Evolutionary conservation across 1,140 invertebrate species (phyloP), one percentile per base, ranked within the genome.

Genomic region (Ditylenchus dipsaci): DNA sequence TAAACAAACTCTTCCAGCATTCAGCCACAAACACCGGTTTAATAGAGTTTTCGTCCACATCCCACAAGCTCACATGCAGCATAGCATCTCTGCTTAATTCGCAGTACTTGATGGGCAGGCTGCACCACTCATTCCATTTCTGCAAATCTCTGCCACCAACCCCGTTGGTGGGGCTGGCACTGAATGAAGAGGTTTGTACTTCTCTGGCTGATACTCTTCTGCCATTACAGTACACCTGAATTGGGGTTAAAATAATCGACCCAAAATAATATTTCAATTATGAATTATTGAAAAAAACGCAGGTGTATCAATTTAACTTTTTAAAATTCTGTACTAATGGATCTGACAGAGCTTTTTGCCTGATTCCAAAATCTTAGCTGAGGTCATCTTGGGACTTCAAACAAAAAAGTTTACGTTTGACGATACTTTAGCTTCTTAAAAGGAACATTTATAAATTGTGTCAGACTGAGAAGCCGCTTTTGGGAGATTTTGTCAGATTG

Each of bases 101-200:
- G 81, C 90, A 91, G 84, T 91, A 96, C 78, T 90, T 89, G 11
- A 98, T 86, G 0, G 95, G 95, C 65, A 98, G 84, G 3, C 88
- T 89, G 8, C 98, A 86, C 94, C 95, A 98, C 85, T 99, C 94
- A 85, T 97, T 95, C 95, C 95, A 98, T 83, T 91, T 92, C 61
- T 71, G 80, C 9, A 83, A 63, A 3, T 78, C 67, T 29, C 67
- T 30, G 19, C 58, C 74, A n/a, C 45, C 26, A 45, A n/a, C 17
- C 19, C 17, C 21, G 21, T 17, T 23, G 17, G 30, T 8, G 27
- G 47, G 19, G 21, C 38, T 13, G 68, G 69, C 19, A 91, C 87
- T 85, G 78, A 96, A 95, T n/a, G n/a, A n/a, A 1, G 92, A 89
- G 26, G 93, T 96, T 47, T 89, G 88, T 29, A 95, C 90, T 17